Evolutionary conservation across 1,140 invertebrate species (phyloP).

Genomic region (Ptiloglossa arizonensis): DNA sequence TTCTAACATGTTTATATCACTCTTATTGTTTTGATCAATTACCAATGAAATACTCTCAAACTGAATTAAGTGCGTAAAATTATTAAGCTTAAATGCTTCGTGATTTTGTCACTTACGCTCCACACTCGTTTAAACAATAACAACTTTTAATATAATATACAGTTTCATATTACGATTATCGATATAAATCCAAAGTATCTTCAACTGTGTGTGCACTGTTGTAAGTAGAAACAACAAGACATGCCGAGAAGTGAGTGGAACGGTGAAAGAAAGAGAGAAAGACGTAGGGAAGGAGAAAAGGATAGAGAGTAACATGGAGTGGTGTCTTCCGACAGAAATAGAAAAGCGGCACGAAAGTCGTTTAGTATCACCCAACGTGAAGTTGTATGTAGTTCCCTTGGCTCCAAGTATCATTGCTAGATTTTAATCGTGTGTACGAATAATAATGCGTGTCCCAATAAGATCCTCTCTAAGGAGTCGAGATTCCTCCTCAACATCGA

Average conservation of each 20-base stretch:
- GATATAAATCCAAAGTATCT: too few relatives aligned
- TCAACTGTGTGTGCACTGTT: too few relatives aligned
- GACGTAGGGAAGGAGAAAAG: constrained; percentile 7
- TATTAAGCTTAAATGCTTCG: too few relatives aligned
- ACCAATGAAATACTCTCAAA: too few relatives aligned
- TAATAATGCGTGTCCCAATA: constrained; percentile 70
- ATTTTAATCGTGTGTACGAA: constrained; percentile 11
- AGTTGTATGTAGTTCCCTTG: constrained; percentile 47
- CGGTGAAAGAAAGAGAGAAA: constrained; percentile 15
- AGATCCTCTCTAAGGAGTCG: constrained; percentile 84
- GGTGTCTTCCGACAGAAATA: constrained; percentile 60
- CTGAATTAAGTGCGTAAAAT: too few relatives aligned
- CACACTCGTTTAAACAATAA: too few relatives aligned
- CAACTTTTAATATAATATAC: too few relatives aligned
- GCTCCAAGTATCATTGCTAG: neutral
- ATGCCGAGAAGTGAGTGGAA: neutral
- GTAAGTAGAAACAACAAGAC: too few relatives aligned
- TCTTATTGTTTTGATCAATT: too few relatives aligned
- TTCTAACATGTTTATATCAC: too few relatives aligned
- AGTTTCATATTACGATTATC: too few relatives aligned
- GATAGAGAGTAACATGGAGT: constrained; percentile 1
- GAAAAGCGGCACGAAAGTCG: constrained; percentile 62
- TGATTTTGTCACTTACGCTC: too few relatives aligned
- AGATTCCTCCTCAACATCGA: constrained; percentile 86
- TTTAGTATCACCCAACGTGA: constrained; percentile 44